phyloP scores from a whole-genome alignment of 1,140 invertebrate genomes.

The Zaprionus nigranus region DNA sequence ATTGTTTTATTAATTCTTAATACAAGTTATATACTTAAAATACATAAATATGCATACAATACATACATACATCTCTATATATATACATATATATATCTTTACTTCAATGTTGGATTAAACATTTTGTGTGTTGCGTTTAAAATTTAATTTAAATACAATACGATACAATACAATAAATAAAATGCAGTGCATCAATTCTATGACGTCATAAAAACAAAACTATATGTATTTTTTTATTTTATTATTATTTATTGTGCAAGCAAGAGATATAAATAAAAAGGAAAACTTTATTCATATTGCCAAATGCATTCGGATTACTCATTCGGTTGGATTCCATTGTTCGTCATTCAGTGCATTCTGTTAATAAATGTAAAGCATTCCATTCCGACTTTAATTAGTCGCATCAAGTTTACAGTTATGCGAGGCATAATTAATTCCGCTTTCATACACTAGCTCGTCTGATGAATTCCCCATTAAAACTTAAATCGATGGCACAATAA shows the following conservation, averaged over 20 bases:
- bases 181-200: conserved; percentile 66
- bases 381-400: neutral
- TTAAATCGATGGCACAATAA: conserved; percentile 74
- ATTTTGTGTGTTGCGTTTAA: conserved; percentile 80
- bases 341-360: neutral
- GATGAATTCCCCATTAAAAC: conserved; percentile 68
- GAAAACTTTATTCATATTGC: conserved; percentile 59
- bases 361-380: neutral
- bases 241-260: conserved; percentile 42
- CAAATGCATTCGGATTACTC: conserved; percentile 36
- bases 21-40: conserved; percentile 44
- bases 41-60: conserved; percentile 36
- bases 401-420: conserved; percentile 37
- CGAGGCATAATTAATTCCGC: conserved; percentile 57
- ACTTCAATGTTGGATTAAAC: conserved; percentile 73
- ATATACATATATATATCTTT: conserved; percentile 41
- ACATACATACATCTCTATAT: conserved; percentile 14
- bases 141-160: conserved; percentile 76
- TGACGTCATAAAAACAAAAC: conserved; percentile 61
- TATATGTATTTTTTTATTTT: conserved; percentile 46
- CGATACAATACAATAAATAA: conserved; percentile 58
- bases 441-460: conserved; percentile 39
- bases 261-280: conserved; percentile 53
- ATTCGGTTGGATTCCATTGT: conserved; percentile 13
- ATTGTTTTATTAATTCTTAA: conserved; percentile 53